Base-by-base conservation (phyloP, 2,888 invertebrate species). In the Drosophila koepferae region DNA sequence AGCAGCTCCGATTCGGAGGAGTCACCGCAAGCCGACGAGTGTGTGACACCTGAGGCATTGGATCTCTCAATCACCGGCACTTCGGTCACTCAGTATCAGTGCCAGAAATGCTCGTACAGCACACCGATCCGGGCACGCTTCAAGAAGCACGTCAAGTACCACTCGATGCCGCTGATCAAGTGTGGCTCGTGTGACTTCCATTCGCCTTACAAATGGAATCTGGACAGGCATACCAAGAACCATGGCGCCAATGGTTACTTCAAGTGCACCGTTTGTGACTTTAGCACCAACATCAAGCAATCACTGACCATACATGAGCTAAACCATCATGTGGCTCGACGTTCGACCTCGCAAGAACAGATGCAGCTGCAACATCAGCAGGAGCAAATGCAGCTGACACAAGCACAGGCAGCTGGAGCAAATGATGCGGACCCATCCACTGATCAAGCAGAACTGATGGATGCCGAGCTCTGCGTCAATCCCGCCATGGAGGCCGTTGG, bases 161-260 rank as follows among this genome's bases (percentile, higher is more conserved):
- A 98, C 93, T 96, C 97, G 61, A 97, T 97, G 97, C 98, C 97
- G 84, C 97, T 97, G 96, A 98, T 97, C 82, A 98, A 98, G 93
- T 99, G 98, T 93, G 96, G 96, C 68, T 96, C 97, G 92, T 99
- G 99, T 93, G 97, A 98, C 91, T 99, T 98, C 92, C 96, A 97
- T 74, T 98, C 98, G 28, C 97, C 98, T 0, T 97, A 97, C 94
- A 96, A 96, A 93, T 98, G 98, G 96, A 98, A 98, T 94, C 94
- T 98, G 93, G 98, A 98, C 92, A 95, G 98, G 8, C 99, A 99
- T 93, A 97, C 97, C 94, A 97, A 97, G 93, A 98, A 98, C 92
- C 98, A 98, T 94, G 96, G 96, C 74, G 97, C 97, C 23, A 95
- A 94, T 71, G 97, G 97, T 8, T 95, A 95, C 74, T 97, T 96